Conservation (phyloP, 2,888 invertebrate species). For the Cabera pusaria region DNA sequence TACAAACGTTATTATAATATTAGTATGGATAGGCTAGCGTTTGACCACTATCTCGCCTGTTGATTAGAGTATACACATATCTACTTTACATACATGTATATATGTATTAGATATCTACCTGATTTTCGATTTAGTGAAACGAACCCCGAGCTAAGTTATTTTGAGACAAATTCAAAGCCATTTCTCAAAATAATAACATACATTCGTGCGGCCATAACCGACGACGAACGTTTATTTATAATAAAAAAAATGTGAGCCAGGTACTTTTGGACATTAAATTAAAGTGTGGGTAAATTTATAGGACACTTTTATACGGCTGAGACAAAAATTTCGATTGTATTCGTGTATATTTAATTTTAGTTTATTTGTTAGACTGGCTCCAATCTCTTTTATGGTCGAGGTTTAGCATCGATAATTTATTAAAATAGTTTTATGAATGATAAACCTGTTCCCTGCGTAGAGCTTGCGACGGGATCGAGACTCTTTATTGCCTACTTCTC, state of each 20-base stretch:
- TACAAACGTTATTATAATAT: no score
- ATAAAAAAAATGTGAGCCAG: slow-evolving; percentile 76
- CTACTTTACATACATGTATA: no score
- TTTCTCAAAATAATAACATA: slow-evolving; percentile 79
- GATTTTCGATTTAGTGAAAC: slow-evolving; percentile 3
- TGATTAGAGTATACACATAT: no score
- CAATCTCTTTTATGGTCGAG: slow-evolving; percentile 74
- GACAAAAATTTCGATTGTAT: slow-evolving; percentile 83
- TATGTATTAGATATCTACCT: no score
- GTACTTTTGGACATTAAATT: slow-evolving; percentile 83
- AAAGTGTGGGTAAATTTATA: slow-evolving; percentile 83
- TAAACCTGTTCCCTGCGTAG: slow-evolving; percentile 61
- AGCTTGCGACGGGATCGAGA: slow-evolving; percentile 41
- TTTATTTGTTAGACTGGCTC: slow-evolving; percentile 79
- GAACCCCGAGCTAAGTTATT: slow-evolving; percentile 38
- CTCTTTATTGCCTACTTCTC: slow-evolving; percentile 49
- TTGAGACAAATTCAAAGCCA: slow-evolving; percentile 73
- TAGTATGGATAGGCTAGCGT: no score
- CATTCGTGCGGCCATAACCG: slow-evolving; percentile 75
- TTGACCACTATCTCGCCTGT: no score
- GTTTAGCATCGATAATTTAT: slow-evolving; percentile 78
- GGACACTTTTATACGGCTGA: slow-evolving; percentile 82
- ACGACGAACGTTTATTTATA: slow-evolving; percentile 74
- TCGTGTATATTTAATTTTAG: slow-evolving; percentile 83
- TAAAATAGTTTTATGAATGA: slow-evolving; percentile 80